phyloP scores from a whole-genome alignment of 92 coral and sea anemone genomes.

The Virgularia gustaviana region DNA sequence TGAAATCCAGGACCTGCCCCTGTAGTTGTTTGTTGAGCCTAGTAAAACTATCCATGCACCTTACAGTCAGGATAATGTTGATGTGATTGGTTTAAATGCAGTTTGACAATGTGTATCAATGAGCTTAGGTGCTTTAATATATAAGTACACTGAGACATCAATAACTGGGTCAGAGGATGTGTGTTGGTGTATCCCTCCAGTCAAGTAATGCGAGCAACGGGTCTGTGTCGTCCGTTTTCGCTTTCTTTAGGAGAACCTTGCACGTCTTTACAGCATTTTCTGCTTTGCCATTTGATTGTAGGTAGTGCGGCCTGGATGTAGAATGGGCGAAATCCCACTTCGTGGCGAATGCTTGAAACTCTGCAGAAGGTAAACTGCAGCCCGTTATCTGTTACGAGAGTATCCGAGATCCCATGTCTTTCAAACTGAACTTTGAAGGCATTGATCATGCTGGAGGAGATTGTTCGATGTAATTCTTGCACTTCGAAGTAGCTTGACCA shows the following conservation, averaged over 20 bases:
- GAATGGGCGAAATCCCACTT: conserved; percentile 42
- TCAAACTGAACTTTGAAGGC: conserved; percentile 38
- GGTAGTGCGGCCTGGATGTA: conserved; percentile 52
- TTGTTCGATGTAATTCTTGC: conserved; percentile 35
- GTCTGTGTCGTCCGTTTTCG: too few species aligned
- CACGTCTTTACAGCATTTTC: conserved; percentile 39
- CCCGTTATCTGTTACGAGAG: conserved; percentile 44
- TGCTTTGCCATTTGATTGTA: conserved; percentile 30
- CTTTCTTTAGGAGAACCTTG: too few species aligned
- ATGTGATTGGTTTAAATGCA: too few species aligned
- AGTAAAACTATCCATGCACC: too few species aligned
- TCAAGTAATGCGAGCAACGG: too few species aligned
- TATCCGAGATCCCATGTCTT: conserved; percentile 49
- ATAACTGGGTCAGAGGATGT: too few species aligned
- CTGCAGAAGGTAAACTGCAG: conserved; percentile 42
- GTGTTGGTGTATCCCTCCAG: conserved; percentile 47
- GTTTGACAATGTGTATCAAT: too few species aligned
- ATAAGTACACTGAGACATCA: too few species aligned
- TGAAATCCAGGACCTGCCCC: too few species aligned
- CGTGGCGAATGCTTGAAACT: conserved; percentile 37
- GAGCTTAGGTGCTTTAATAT: too few species aligned
- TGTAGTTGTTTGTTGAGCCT: too few species aligned
- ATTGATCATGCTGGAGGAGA: conserved; percentile 26
- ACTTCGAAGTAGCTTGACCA: conserved; percentile 45
- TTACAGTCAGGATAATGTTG: too few species aligned